Percentiles rank a stretch among this genome's conserved stretches.
Conservation (phyloP, 2,797 vertebrate genomes). For the Arctocebus calabarensis region DNA sequence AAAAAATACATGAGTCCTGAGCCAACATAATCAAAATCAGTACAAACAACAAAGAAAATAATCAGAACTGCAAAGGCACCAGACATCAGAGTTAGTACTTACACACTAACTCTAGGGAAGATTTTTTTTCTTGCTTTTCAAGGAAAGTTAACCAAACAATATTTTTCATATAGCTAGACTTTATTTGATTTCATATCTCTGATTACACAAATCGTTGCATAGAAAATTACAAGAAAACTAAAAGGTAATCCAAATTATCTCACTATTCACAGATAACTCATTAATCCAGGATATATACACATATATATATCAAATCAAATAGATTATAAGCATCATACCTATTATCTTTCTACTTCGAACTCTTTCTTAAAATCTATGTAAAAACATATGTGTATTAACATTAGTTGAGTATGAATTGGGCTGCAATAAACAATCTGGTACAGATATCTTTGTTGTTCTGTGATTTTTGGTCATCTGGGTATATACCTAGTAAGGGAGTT, state of each 20-base stretch:
- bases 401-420: not conserved
- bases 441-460: no score
- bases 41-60: not conserved
- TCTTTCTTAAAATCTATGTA: no score
- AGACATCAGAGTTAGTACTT: not conserved
- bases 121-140: not conserved
- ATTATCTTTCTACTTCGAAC: no score
- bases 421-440: no score
- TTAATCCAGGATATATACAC: no score
- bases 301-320: not conserved
- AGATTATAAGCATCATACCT: not conserved
- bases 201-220: not conserved
- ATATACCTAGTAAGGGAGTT: no score
- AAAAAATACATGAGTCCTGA: not conserved
- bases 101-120: not conserved
- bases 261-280: no score
- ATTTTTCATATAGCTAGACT: not conserved
- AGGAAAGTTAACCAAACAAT: not conserved
- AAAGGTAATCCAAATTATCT: not conserved
- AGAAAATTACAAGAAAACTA: not conserved
- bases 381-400: not conserved
- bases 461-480: no score
- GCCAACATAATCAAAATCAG: not conserved
- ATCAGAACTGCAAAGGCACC: not conserved
- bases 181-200: not conserved